phyloP scores from a whole-genome alignment of 2,888 invertebrate species.

The Tineola bisselliella region DNA sequence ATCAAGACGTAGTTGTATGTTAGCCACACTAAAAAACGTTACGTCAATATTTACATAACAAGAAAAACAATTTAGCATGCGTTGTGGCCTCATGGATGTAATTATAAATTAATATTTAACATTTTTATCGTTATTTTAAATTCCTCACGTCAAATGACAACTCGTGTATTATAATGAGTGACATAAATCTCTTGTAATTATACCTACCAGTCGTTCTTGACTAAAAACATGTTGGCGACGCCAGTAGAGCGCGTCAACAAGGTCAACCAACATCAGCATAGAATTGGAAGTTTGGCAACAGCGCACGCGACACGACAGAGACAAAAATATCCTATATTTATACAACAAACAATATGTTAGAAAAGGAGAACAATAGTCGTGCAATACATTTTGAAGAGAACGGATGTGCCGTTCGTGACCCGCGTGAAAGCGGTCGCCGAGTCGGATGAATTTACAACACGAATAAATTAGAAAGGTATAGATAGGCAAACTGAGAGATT shows the following conservation, averaged over 20 bases:
- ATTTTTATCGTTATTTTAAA: neutral
- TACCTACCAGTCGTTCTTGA: slow-evolving; percentile 24
- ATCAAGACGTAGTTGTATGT: no score
- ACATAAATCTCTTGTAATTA: slow-evolving; percentile 36
- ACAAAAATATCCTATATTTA: slow-evolving; percentile 18
- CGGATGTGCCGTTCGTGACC: slow-evolving; percentile 49
- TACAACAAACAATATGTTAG: slow-evolving; percentile 16
- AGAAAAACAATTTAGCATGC: no score
- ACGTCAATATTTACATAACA: no score
- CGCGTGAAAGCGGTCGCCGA: slow-evolving; percentile 52
- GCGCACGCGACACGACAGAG: slow-evolving; percentile 33
- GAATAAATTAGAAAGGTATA: slow-evolving; percentile 50
- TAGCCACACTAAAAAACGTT: no score
- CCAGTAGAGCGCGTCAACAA: slow-evolving; percentile 45
- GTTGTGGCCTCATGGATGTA: neutral
- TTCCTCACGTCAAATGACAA: neutral
- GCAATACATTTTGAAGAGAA: slow-evolving; percentile 59
- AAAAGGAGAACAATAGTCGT: slow-evolving; percentile 39
- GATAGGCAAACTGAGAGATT: neutral
- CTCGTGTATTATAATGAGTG: neutral
- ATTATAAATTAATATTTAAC: neutral
- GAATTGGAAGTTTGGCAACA: slow-evolving; percentile 44
- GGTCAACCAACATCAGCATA: slow-evolving; percentile 40
- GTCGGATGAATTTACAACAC: slow-evolving; percentile 41
- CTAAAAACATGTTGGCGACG: slow-evolving; percentile 20